Evolutionary conservation across 2,888 invertebrate genomes (phyloP).

Genomic region (Barypeithes pellucidus): DNA sequence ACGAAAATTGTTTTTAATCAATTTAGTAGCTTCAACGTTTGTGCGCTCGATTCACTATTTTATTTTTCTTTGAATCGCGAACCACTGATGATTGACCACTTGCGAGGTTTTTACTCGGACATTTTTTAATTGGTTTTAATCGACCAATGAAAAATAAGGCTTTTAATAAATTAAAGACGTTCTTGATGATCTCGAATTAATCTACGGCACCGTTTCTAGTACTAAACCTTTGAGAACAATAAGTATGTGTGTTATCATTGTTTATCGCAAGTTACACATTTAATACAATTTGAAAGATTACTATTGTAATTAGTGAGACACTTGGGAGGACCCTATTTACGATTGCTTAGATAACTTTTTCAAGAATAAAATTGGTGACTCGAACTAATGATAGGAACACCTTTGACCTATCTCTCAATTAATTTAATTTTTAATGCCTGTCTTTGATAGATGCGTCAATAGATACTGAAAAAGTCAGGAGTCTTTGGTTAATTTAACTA

Average conservation of each 20-base stretch:
- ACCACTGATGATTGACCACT: neutral
- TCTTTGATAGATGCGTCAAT: neutral
- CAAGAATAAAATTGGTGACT: constrained; percentile 13
- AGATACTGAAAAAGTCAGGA: no score
- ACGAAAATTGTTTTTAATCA: constrained; percentile 30
- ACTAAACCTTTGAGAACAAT: constrained; percentile 44
- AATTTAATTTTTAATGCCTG: constrained; percentile 10
- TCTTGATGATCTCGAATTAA: constrained; percentile 37
- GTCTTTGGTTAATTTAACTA: no score
- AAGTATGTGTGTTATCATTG: constrained; percentile 55
- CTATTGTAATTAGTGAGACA: constrained; percentile 33
- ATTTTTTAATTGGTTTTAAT: constrained; percentile 26
- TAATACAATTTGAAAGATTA: constrained; percentile 51
- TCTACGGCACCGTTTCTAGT: constrained; percentile 6
- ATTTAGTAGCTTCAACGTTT: constrained; percentile 15
- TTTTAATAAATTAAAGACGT: constrained; percentile 27
- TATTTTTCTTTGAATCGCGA: neutral
- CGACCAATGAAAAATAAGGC: constrained; percentile 20
- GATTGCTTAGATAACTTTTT: constrained; percentile 4
- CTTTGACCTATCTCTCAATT: constrained; percentile 38
- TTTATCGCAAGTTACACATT: constrained; percentile 58
- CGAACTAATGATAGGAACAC: constrained; percentile 27
- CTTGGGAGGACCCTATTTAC: constrained; percentile 3
- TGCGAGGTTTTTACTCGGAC: constrained; percentile 2
- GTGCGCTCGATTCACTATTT: neutral